phyloP scores from a whole-genome alignment of 2,797 vertebrate species.

The Sarcophilus harrisii region DNA sequence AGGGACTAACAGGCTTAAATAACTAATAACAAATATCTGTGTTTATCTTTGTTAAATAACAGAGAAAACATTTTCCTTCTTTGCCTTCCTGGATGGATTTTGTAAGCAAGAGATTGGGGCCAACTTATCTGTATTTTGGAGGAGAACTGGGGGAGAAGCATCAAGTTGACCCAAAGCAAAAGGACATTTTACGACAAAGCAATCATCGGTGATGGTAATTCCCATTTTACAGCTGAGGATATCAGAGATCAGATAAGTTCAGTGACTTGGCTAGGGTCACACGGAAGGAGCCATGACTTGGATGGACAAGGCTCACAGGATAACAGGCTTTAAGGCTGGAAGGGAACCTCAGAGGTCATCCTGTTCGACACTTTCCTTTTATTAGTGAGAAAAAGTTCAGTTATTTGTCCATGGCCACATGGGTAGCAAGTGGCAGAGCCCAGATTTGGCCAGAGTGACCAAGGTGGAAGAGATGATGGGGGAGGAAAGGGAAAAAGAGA shows the following conservation, averaged over 20 bases:
- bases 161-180: not conserved
- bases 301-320: not conserved
- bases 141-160: not conserved
- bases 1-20: not conserved
- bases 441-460: not conserved
- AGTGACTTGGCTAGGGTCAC: not conserved
- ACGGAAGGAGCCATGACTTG: not conserved
- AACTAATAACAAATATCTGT: no score
- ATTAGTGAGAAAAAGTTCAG: not conserved
- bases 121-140: not conserved
- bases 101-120: not conserved
- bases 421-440: not conserved
- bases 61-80: not conserved
- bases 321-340: not conserved
- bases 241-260: not conserved
- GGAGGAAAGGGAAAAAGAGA: not conserved
- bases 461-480: not conserved
- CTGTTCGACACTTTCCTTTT: not conserved
- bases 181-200: not conserved
- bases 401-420: not conserved
- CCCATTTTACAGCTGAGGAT: not conserved
- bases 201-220: not conserved
- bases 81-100: not conserved
- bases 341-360: not conserved
- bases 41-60: not conserved